Evolutionary conservation across 2,888 invertebrate species (phyloP), one percentile per base, ranked within the genome.

Genomic region (Drosophila peninsularis): DNA sequence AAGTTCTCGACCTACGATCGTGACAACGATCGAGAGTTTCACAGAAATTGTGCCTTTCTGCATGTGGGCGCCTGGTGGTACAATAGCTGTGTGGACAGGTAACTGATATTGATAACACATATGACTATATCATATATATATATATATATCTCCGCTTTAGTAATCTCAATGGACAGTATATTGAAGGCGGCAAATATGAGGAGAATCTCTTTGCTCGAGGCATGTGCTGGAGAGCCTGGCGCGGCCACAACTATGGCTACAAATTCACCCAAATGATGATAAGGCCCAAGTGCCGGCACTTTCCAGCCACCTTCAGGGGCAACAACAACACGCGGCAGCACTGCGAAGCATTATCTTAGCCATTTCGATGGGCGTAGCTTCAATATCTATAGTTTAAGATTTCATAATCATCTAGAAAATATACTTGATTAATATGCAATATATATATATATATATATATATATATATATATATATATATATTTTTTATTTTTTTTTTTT

Each of bases 51-150:
- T 89, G 95, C 96, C 0, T 91, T 93, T 41, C 93, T 94, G 53
- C 95, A 95, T 76, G 94, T 94, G 1, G 96, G 96, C 0, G 96
- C 94, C 5, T 96, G 96, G 96, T 96, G 96, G 96, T 95, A 95
- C 88, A 94, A 94, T 80, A 94, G 94, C 50, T 96, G 95, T 81
- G 95, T 95, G 72, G 94, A 94, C 73, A 94, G 94, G 94, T 94
- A 78, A 13, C 42, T 32, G 5, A 9, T 27, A 0, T 3, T 2
- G 24, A 0, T 24, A 24, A 24, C 5, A 24, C 5, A 24, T 24
- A 24, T 24, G 5, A 24, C 3, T 4, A 0, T 24, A 24, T 24
- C 3, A 4, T 4, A 4, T 3, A 24, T 24, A 5, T 32, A 10
- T 41, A 11, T 0, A 1, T 13, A n/a, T 6, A 21, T 30, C 27